Evolutionary conservation across 2,888 invertebrate species (phyloP).

Genomic region (Malacosoma neustria): DNA sequence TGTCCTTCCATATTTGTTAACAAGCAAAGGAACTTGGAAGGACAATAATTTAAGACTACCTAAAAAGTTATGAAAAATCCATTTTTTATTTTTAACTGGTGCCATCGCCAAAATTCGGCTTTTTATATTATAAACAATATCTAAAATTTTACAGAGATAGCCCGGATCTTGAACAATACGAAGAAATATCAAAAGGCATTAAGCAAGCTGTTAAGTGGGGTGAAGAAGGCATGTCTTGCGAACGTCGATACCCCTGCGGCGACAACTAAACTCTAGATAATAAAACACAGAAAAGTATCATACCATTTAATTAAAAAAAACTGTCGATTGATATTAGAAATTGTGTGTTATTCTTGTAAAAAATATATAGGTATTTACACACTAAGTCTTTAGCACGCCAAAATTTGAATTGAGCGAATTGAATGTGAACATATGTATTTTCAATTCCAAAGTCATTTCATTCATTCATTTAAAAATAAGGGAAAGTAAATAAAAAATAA

Average conservation of each 20-base stretch:
- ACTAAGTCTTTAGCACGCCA: background rate
- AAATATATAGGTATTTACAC: background rate
- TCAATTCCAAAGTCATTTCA: too few species aligned
- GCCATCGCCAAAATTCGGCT: too few species aligned
- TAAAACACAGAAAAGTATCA: background rate
- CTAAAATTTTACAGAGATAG: constrained; percentile 68
- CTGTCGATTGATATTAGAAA: background rate
- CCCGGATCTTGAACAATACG: constrained; percentile 70
- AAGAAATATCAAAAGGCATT: constrained; percentile 76
- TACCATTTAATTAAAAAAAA: background rate
- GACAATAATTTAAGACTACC: too few species aligned
- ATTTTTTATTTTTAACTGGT: too few species aligned
- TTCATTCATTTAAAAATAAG: too few species aligned
- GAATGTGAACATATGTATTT: background rate
- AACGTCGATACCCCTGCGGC: constrained; percentile 67
- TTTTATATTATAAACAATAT: too few species aligned
- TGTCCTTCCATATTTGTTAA: too few species aligned
- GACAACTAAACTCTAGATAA: constrained; percentile 16
- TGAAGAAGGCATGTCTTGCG: constrained; percentile 73
- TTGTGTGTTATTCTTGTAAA: constrained; percentile 3
- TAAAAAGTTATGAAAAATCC: too few species aligned
- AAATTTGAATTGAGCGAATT: background rate
- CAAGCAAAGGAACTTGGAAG: too few species aligned
- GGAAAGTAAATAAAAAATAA: too few species aligned
- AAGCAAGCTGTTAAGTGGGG: constrained; percentile 81